A percentile compares a stretch with the other conserved stretches of the same genome.
Conservation (phyloP, 2,797 vertebrate species). For the Sarcophilus harrisii region DNA sequence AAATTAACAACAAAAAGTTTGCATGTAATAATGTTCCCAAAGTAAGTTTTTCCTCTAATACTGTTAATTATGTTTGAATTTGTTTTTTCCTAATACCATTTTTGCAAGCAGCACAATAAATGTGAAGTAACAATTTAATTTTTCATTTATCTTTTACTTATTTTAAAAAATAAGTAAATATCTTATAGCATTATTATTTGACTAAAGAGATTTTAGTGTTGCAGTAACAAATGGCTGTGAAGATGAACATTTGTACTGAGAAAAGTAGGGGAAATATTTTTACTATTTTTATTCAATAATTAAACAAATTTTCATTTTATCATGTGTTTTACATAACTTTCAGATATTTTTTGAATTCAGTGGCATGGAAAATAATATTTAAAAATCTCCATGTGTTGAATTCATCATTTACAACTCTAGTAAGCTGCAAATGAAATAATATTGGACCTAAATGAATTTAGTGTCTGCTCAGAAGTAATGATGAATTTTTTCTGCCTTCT, state of each 20-base stretch:
- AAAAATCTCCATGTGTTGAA: conserved; percentile 40
- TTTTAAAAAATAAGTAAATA: conserved; percentile 32
- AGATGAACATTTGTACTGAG: conserved; percentile 36
- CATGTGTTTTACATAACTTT: conserved; percentile 45
- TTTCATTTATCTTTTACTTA: conserved; percentile 58
- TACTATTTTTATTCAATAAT: conserved; percentile 33
- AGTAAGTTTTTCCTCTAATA: conserved; percentile 78
- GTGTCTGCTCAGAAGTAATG: conserved; percentile 29
- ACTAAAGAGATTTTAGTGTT: background rate
- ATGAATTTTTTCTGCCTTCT: conserved; percentile 61
- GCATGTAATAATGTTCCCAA: conserved; percentile 79
- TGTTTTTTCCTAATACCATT: conserved; percentile 61
- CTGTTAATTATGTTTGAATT: conserved; percentile 76
- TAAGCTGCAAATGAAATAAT: conserved; percentile 69
- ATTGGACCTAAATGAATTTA: background rate
- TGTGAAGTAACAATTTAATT: conserved; percentile 80
- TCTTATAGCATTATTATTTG: background rate
- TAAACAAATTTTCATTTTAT: conserved; percentile 3
- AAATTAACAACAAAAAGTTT: conserved; percentile 75
- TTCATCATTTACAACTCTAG: conserved; percentile 70
- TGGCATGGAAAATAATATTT: conserved; percentile 49
- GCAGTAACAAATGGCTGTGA: conserved; percentile 27
- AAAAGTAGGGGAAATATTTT: conserved; percentile 33
- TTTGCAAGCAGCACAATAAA: conserved; percentile 67
- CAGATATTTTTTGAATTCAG: conserved; percentile 45